Percentiles rank a stretch among this genome's conserved stretches.
Evolutionary conservation across 2,888 invertebrate genomes (phyloP).

Genomic region (Formica aserva): DNA sequence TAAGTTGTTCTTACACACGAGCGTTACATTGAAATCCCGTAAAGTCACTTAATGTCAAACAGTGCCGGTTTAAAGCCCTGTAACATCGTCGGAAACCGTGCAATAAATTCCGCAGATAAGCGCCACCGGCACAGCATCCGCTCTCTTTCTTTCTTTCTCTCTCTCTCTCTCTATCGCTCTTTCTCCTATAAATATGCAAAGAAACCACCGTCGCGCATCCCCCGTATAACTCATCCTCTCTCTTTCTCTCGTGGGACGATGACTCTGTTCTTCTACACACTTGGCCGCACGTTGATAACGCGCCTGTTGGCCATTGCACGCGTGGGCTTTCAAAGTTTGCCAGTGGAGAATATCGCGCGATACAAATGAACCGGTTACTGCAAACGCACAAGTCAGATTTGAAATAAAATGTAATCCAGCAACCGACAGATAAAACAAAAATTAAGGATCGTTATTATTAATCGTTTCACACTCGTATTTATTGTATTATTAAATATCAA

Average conservation of each 20-base stretch:
- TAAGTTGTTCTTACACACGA: not conserved
- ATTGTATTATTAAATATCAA: not conserved
- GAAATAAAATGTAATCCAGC: not conserved
- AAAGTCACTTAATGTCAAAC: conserved; percentile 74
- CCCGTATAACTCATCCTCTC: conserved; percentile 39
- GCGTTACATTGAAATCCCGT: conserved; percentile 72
- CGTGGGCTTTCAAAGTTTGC: conserved; percentile 7
- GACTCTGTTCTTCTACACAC: conserved; percentile 48
- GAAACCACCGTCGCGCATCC: conserved; percentile 60
- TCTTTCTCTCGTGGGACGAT: conserved; percentile 46
- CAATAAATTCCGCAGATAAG: conserved; percentile 74
- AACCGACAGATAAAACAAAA: not conserved
- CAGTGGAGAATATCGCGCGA: conserved; percentile 6
- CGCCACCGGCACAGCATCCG: conserved; percentile 63
- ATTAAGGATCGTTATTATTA: not conserved
- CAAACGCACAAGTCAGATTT: not conserved
- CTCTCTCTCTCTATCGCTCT: not conserved
- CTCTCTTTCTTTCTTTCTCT: conserved; percentile 9
- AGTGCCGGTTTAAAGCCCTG: conserved; percentile 66
- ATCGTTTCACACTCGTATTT: not conserved
- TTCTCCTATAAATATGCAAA: conserved; percentile 54
- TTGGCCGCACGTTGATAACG: conserved; percentile 24
- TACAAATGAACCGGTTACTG: conserved; percentile 29
- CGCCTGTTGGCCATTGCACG: conserved; percentile 21
- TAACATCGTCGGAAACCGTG: conserved; percentile 68